Evolutionary conservation across 2,113 vertebrate genomes (phyloP), one percentile per base, ranked within the genome.

Genomic region (Egretta garzetta): DNA sequence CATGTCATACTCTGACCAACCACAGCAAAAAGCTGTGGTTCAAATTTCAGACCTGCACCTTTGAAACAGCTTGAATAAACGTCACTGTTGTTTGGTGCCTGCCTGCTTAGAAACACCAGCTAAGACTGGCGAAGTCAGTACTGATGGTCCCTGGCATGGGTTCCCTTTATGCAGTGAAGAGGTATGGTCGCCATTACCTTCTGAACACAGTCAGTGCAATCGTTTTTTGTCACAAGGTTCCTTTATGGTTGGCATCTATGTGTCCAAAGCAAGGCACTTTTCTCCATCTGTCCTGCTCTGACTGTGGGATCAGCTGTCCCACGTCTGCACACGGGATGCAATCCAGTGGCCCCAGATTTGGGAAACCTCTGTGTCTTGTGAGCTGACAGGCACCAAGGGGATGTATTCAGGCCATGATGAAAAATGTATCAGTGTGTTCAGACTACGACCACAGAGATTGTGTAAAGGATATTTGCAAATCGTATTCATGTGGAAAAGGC

Each of bases 31-130:
- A 81, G 18, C 30, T 89, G 16, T 32, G 53, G 82, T 79, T 89
- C 63, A 32, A 39, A 70, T 85, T 87, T 94, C 50, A 59, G 50
- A 94, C 41, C n/a, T 90, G n/a, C 28, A 50, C 18, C 32, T 76
- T 56, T 0, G 0, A 60, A 72, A 89, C 24, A 12, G 9, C 33
- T 47, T 89, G 53, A 87, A 84, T 56, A 79, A 74, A 75, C n/a
- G n/a, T 53, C 7, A 23, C 21, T 86, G 45, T 50, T 71, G 10
- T 80, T 82, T 62, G 35, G 23, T 67, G 2, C 17, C 56, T 81
- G 30, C 9, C 49, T 88, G 52, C 22, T 71, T 67, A 64, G 60
- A 71, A 79, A 82, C 12, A 52, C 12, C 30, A 35, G 50, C 28
- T 66, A 62, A 22, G 18, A 4, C 10, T 55, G 58, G 26, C 9